A percentile compares a stretch with the other conserved stretches of the same genome.
Evolutionary conservation across 1,140 invertebrate species (phyloP).

Genomic region (Nomia melanderi): DNA sequence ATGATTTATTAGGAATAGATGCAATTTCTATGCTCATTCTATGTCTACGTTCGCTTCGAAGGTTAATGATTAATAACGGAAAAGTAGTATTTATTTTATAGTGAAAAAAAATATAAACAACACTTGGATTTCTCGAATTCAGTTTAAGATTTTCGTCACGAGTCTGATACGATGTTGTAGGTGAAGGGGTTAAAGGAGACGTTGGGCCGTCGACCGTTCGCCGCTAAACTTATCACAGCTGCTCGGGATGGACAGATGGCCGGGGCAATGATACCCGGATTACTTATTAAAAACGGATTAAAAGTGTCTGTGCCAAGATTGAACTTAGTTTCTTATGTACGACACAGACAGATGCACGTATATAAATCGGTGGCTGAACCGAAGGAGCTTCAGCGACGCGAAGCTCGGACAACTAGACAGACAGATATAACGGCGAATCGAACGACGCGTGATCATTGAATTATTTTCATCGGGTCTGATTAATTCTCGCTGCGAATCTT

Average conservation of each 20-base stretch:
- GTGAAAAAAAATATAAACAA: too few species aligned
- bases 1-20: too few species aligned
- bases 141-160: too few species aligned
- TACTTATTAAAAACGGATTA: conserved; percentile 55
- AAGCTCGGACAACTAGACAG: conserved; percentile 21
- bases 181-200: too few species aligned
- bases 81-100: too few species aligned
- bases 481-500: conserved; percentile 14
- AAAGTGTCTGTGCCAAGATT: conserved; percentile 27
- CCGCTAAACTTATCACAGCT: conserved; percentile 36
- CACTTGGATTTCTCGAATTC: too few species aligned
- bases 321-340: conserved; percentile 23
- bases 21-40: too few species aligned
- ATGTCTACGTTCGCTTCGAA: too few species aligned
- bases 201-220: conserved; percentile 31
- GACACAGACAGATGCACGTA: conserved; percentile 21
- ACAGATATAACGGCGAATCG: background rate
- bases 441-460: conserved; percentile 36
- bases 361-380: conserved; percentile 31
- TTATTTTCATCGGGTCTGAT: conserved; percentile 42
- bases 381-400: background rate
- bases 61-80: too few species aligned
- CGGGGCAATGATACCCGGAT: conserved; percentile 32
- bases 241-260: conserved; percentile 15
- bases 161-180: too few species aligned